phyloP scores from a whole-genome alignment of 2,797 vertebrate genomes.

The Ambastaia sidthimunki region DNA sequence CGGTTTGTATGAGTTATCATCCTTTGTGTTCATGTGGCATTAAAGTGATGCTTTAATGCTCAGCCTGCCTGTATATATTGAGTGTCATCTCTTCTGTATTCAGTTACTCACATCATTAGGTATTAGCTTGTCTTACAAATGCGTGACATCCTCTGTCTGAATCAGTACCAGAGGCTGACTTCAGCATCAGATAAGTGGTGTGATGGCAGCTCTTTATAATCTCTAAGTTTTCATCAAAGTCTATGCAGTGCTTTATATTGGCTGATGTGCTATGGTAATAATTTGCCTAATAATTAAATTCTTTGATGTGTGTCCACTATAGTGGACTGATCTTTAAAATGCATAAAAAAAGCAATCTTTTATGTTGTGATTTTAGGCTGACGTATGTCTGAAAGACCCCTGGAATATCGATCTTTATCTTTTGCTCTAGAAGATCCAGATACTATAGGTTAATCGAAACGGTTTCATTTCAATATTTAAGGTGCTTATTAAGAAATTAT shows the following conservation, averaged over 20 bases:
- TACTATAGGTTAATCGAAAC: background rate
- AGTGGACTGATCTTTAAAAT: background rate
- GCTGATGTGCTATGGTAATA: constrained; percentile 15
- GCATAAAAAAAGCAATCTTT: background rate
- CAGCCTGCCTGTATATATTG: constrained; percentile 1
- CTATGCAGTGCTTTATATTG: constrained; percentile 4
- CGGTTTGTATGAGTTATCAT: constrained; percentile 15
- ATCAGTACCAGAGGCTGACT: constrained; percentile 8
- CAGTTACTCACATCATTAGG: constrained; percentile 31
- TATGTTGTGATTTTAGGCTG: background rate
- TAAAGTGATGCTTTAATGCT: constrained; percentile 37
- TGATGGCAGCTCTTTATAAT: constrained; percentile 24
- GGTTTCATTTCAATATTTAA: too few relatives aligned
- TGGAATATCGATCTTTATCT: background rate
- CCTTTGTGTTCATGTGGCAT: constrained; percentile 16
- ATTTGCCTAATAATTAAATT: background rate
- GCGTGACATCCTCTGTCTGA: background rate
- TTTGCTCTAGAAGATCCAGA: background rate
- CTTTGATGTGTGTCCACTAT: background rate
- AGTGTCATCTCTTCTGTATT: constrained; percentile 28
- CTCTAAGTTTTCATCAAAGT: constrained; percentile 26
- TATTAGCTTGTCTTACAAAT: constrained; percentile 10
- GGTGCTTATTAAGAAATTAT: background rate
- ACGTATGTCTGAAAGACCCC: background rate
- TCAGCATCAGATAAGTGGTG: constrained; percentile 13